Evolutionary conservation across 2,113 vertebrate species (phyloP).

Genomic region (Ceuthmochares aereus): DNA sequence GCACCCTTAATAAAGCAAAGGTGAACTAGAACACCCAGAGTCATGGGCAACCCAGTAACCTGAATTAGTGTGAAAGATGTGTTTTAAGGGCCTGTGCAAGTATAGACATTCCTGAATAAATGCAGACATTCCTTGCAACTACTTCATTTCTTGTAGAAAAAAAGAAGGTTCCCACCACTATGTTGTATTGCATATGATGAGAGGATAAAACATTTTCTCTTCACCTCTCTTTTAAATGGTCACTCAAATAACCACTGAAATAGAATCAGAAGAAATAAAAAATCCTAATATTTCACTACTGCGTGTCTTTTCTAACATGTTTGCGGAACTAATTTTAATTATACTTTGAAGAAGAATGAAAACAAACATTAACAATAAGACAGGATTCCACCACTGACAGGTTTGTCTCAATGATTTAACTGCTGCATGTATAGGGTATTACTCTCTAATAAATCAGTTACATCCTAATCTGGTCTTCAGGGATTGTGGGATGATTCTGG

Average conservation of each 20-base stretch:
- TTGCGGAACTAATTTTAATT: neutral
- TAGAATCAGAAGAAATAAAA: neutral
- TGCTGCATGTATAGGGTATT: rapidly evolving
- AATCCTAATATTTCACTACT: neutral
- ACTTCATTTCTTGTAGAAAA: neutral
- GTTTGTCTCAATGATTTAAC: neutral
- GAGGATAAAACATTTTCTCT: neutral
- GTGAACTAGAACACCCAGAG: conserved; percentile 49
- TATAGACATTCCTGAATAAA: neutral
- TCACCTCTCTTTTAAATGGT: neutral
- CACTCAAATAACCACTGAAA: neutral
- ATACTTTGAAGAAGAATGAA: neutral
- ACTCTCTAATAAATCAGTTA: neutral
- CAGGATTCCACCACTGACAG: neutral
- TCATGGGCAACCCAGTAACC: conserved; percentile 23
- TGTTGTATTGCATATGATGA: neutral
- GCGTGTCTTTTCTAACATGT: neutral
- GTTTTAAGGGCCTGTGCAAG: neutral
- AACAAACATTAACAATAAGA: neutral
- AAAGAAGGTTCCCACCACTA: neutral
- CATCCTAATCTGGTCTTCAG: neutral
- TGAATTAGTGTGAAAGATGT: conserved; percentile 10
- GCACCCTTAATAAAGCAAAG: conserved; percentile 69
- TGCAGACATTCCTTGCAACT: neutral
- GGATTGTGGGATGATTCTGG: neutral